Base-by-base conservation (phyloP, 2,888 invertebrate genomes). In the Eupithecia centaureata region DNA sequence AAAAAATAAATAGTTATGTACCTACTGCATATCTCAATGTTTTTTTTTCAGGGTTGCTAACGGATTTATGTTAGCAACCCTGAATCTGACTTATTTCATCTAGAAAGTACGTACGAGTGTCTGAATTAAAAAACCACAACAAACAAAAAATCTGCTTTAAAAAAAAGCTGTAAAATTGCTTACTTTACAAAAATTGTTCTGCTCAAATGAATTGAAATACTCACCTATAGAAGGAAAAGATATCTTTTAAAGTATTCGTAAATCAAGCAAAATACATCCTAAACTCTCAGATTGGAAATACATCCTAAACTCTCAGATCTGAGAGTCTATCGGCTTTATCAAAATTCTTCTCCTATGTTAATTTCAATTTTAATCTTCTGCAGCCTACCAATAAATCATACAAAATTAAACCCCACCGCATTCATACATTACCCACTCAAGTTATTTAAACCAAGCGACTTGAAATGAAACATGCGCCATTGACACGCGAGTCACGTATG, bases 401-500 rank as follows among this genome's bases (percentile, higher is more conserved):
- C 47, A 18, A 47, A 12, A 47, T 47, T 47, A 12, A 47, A 47
- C 2, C 47, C 22, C 47, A 47, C 47, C 18, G 12, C 47, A 47
- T 4, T 10, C 47, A 12, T 47, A 47, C 47, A 47, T 47, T 42
- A 47, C 22, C 47, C 10, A 18, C 18, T 47, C 47, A 47, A 47
- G 47, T 47, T 47, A 22, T 47, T 47, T 12, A 47, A 47, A 12
- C 47, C 47, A 47, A 47, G 47, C 47, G 27, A 52, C 8, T 52
- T 7, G 27, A 52, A 27, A 27, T 52, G 15, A 56, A 56, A 18
- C 28, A 27, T 8, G 54, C n/a, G 15, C 18, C 28, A 63, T 65
- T 35, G 8, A 2, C n/a, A 65, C 30, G 12, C 63, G 4, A 51
- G 69, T 63, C 69, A 69, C 69, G 69, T 58, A 54, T 1, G 77